These are phyloP conservation scores for Grantiella picta DNA, from an alignment of 2,113 vertebrate genomes.

Conservation along the genomic window DNA sequence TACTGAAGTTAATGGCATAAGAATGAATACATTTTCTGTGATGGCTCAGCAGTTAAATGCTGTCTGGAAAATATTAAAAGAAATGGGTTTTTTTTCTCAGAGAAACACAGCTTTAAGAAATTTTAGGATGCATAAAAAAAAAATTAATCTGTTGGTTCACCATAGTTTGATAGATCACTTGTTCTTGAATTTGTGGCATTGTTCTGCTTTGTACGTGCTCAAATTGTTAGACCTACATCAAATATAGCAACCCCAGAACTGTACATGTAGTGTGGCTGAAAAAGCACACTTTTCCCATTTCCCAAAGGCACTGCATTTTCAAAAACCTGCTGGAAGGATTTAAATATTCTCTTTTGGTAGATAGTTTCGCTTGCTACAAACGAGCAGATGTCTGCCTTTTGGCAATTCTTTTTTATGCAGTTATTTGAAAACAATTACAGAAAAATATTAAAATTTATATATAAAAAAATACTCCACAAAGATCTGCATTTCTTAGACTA, in stretches of 20 bases:
- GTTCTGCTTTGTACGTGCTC: background rate
- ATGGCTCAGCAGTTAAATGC: slow-evolving; percentile 26
- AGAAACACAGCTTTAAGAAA: slow-evolving; percentile 12
- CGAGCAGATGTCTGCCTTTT: slow-evolving; percentile 47
- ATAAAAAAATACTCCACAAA: background rate
- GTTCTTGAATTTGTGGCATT: slow-evolving; percentile 1
- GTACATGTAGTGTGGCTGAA: background rate
- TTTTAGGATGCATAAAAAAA: slow-evolving; percentile 4
- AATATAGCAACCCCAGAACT: background rate
- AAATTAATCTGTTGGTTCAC: slow-evolving; percentile 11
- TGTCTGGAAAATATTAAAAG: slow-evolving; percentile 34
- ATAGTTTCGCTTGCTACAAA: background rate
- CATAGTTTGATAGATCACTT: slow-evolving; percentile 6
- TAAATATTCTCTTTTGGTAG: slow-evolving; percentile 37
- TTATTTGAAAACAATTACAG: slow-evolving; percentile 61
- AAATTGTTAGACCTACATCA: background rate
- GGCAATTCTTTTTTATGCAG: slow-evolving; percentile 15
- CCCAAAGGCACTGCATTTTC: slow-evolving; percentile 4
- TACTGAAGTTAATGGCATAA: background rate
- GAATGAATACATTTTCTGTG: slow-evolving; percentile 20
- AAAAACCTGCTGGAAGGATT: slow-evolving; percentile 15
- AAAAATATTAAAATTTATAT: slow-evolving; percentile 11
- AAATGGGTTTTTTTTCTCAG: background rate
- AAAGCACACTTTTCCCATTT: background rate
- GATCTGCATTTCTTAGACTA: background rate